Base-by-base conservation (phyloP, 2,797 vertebrate genomes). In the Anabacerthia variegaticeps region DNA sequence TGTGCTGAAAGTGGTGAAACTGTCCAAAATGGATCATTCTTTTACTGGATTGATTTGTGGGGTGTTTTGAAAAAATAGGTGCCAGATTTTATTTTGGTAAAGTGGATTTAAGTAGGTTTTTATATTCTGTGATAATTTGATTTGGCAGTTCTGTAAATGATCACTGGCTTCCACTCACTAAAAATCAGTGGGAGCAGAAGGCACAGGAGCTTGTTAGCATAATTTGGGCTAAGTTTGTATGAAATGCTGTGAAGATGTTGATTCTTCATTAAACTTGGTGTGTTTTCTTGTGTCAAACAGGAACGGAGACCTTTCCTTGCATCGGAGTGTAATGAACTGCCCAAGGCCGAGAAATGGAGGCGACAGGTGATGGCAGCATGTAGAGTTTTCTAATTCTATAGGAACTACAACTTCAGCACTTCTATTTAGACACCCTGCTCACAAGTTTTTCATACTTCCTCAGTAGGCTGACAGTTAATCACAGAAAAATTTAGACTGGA, bases 331-430 rank as follows among this genome's bases (percentile, higher is more conserved):
- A 98, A 97, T 26, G 99, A 99, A 39, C 97, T 99, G 74, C 99
- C 99, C 7, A 99, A 99, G 98, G 99, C 99, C 17, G 99, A 99
- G 97, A 99, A 99, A 48, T 99, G 99, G 99, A 98, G 99, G 82
- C 96, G 99, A 44, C 99, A 99, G 98, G 99, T 99, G 95, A 93
- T 19, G 62, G 2, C 67, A 80, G 1, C 59, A 30, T 48, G 5
- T 7, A 11, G 12, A 4, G 19, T 51, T 41, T 34, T n/a, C 14
- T 73, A 2, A 2, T 54, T 68, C 67, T 49, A 0, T 14, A 26
- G 4, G 15, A 34, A 30, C 4, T 3, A 15, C 27, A 58, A 36
- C 34, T 62, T 52, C 0, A 76, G 52, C 23, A 15, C 7, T 63
- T 46, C 28, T 22, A 0, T 28, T 55, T 20, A 17, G 41, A 2